Percentiles rank a stretch among this genome's conserved stretches.
Evolutionary conservation across 2,888 invertebrate species (phyloP).

Genomic region (Agrochola lota): DNA sequence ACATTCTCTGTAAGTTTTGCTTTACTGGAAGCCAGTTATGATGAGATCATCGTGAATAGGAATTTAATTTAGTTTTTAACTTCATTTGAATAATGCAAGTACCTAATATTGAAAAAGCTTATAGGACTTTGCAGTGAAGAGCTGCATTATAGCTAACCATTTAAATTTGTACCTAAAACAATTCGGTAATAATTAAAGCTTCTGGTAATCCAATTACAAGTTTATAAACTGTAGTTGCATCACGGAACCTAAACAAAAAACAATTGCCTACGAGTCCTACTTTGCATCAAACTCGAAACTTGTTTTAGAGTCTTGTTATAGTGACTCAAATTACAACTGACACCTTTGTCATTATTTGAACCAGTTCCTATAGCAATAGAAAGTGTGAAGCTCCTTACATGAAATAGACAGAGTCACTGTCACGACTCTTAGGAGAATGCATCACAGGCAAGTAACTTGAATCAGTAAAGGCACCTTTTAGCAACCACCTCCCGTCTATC

Average conservation of each 20-base stretch:
- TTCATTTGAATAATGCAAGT: not conserved
- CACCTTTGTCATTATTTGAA: not conserved
- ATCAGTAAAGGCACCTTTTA: conserved; percentile 72
- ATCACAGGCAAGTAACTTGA: conserved; percentile 67
- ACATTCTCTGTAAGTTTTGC: not conserved
- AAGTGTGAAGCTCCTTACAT: conserved; percentile 17
- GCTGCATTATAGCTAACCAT: not conserved
- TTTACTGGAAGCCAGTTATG: conserved; percentile 10
- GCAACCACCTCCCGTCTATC: conserved; percentile 63
- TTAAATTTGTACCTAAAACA: not conserved
- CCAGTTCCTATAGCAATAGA: conserved; percentile 9
- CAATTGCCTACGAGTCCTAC: not conserved
- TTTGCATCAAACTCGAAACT: not conserved
- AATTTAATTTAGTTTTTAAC: not conserved
- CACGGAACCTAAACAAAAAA: not conserved
- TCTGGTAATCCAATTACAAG: not conserved
- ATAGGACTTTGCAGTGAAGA: not conserved
- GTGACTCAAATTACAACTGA: not conserved
- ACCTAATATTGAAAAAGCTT: not conserved
- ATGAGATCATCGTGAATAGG: not conserved
- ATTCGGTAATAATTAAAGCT: not conserved
- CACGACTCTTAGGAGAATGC: conserved; percentile 28
- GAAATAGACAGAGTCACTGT: conserved; percentile 11
- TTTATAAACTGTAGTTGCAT: not conserved
- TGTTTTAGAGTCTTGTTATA: not conserved